These are phyloP conservation scores for Globicephala melas DNA, from an alignment of 2,113 vertebrate genomes.

Conservation along the genomic window DNA sequence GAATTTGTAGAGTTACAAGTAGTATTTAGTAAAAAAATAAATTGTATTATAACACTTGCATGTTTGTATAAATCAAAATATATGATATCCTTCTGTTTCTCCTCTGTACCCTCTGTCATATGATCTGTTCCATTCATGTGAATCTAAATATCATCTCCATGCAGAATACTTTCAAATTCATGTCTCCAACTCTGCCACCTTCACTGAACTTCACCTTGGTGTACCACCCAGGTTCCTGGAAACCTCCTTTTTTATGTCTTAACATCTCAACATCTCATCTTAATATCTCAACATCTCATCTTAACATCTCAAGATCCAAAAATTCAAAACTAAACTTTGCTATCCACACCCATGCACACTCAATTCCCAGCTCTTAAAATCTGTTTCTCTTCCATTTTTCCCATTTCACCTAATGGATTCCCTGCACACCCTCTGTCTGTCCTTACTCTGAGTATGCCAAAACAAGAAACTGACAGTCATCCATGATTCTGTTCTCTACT, in stretches of 20 bases:
- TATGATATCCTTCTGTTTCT: not conserved
- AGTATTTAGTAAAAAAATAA: not conserved
- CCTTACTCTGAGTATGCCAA: not conserved
- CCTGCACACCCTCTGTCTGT: not conserved
- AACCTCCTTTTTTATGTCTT: not conserved
- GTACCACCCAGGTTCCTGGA: not conserved
- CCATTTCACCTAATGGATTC: not conserved
- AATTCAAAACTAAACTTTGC: not conserved
- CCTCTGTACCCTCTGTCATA: not conserved
- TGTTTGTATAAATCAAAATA: not conserved
- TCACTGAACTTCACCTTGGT: not conserved
- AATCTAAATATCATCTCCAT: not conserved
- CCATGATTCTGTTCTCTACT: not conserved
- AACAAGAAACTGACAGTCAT: not conserved
- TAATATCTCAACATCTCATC: not conserved
- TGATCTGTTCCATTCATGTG: not conserved
- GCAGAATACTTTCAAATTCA: not conserved
- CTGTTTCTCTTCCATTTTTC: not conserved
- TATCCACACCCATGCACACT: not conserved
- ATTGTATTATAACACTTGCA: not conserved
- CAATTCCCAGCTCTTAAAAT: not conserved
- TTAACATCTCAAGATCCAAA: not conserved
- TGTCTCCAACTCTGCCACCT: not conserved
- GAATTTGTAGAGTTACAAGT: not conserved
- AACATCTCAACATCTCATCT: not conserved